Evolutionary conservation across 2,797 vertebrate species (phyloP), one percentile per base, ranked within the genome.

Genomic region (Eleutherodactylus coqui): DNA sequence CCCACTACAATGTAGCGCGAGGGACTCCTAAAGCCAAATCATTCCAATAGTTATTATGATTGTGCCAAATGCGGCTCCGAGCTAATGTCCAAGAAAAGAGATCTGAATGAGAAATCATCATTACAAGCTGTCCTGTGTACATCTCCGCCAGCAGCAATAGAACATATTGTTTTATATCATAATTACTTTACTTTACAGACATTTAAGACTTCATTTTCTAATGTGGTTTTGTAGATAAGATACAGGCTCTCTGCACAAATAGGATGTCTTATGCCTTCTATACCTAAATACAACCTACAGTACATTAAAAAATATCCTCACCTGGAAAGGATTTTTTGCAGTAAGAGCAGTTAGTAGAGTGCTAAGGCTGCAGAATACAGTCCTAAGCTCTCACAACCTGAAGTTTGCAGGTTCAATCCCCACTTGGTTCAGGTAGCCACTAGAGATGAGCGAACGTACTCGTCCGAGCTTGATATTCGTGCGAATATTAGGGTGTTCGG

Each of bases 31-130:
- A 55, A 64, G 70, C 43, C 29, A 43, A 77, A 75, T 49, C 17
- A 32, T 67, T 43, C 78, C 79, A 86, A 82, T 49, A 29, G 67
- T 29, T 73, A 36, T 72, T 47, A 47, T 62, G 19, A 43, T 45
- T 60, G 29, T 75, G 85, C 85, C 79, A 86, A 82, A 38, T 32
- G 36, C 19, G 29, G 60, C 67, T 75, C 27, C 9, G 45, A 80
- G 85, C 43, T 86, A 75, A 82, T 76, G 70, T 86, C 60, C 72
- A 51, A 76, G 69, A 86, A 75, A 79, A 86, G 64, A 77, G 34
- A 75, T 62, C 11, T 9, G 72, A 17, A 38, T 24, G 27, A 45
- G 43, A 51, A 45, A 67, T 77, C 73, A 82, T 82, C 41, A 78
- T 83, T 58, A 24, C 60, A 81, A 77, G 45, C 73, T 69, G 73